Conservation (phyloP, 2,888 invertebrate genomes). For the Papilio gigon region DNA sequence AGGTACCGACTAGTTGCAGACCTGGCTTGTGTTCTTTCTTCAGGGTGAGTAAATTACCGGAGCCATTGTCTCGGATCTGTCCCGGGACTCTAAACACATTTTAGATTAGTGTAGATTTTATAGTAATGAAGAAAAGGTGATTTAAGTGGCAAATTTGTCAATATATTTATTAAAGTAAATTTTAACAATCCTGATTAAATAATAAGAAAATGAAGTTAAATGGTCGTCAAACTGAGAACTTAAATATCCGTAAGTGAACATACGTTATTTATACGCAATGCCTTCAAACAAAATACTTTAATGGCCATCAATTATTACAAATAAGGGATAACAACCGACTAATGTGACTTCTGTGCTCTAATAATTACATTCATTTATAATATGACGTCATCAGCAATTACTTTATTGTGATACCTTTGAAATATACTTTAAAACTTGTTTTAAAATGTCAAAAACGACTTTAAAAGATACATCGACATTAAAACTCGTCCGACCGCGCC, state of each 20-base stretch:
- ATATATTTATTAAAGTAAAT: too few relatives aligned
- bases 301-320: constrained; percentile 9
- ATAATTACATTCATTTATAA: constrained; percentile 10
- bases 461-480: neutral
- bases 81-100: too few relatives aligned
- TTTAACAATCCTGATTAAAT: too few relatives aligned
- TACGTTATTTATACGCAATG: neutral
- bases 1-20: too few relatives aligned
- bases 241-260: neutral
- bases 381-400: constrained; percentile 9
- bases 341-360: constrained; percentile 11
- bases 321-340: constrained; percentile 12
- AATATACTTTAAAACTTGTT: neutral
- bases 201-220: neutral
- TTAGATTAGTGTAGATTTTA: too few relatives aligned
- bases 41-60: too few relatives aligned
- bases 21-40: too few relatives aligned
- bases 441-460: neutral
- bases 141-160: too few relatives aligned
- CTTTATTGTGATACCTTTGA: neutral
- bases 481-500: neutral
- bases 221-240: neutral
- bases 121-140: too few relatives aligned
- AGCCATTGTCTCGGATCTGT: too few relatives aligned
- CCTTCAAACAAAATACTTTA: neutral